Evolutionary conservation across 2,888 invertebrate genomes (phyloP).

Genomic region (Sarcophaga subvicina): DNA sequence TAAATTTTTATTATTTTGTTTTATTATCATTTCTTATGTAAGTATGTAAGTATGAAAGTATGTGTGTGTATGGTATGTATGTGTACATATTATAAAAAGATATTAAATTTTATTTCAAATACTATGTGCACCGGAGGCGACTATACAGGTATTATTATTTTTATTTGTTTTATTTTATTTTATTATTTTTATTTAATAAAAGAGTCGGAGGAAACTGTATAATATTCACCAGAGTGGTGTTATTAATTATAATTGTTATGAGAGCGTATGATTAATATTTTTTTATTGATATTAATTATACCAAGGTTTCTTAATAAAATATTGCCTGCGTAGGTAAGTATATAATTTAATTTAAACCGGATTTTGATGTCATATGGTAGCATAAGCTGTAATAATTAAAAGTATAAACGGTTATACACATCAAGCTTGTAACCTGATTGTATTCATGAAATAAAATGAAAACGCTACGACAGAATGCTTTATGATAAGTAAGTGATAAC

Average conservation of each 20-base stretch:
- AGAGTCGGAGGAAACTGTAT: background rate
- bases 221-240: background rate
- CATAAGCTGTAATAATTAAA: no score
- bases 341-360: background rate
- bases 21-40: background rate
- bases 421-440: no score
- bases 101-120: no score
- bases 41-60: no score
- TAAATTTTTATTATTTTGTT: background rate
- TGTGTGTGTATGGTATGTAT: background rate
- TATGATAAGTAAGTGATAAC: no score
- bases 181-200: background rate
- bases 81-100: no score
- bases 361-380: no score
- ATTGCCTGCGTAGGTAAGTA: background rate
- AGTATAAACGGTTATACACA: no score
- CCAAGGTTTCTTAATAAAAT: background rate
- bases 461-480: no score
- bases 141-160: no score
- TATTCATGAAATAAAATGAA: no score
- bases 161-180: background rate
- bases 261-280: conserved; percentile 15
- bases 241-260: background rate
- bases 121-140: no score
- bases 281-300: conserved; percentile 3